Conservation (phyloP, 2,797 vertebrate species). For the Brachyalestes nurse region DNA sequence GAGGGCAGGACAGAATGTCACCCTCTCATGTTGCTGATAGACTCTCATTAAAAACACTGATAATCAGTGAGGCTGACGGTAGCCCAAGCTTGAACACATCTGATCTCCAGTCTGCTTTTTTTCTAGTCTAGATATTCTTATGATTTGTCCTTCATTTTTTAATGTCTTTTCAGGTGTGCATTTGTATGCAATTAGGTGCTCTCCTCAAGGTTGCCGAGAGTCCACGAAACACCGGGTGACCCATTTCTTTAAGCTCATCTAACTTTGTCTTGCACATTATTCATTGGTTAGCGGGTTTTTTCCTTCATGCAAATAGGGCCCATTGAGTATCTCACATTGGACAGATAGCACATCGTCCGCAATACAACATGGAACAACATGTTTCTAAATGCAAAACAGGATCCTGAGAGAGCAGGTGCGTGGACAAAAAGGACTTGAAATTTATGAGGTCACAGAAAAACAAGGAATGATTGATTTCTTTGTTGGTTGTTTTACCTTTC, state of each 20-base stretch:
- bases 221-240: not conserved
- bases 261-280: constrained; percentile 9
- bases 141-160: not conserved
- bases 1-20: constrained; percentile 41
- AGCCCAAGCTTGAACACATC: not conserved
- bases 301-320: constrained; percentile 22
- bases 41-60: constrained; percentile 32
- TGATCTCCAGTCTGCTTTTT: not conserved
- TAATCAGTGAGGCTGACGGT: constrained; percentile 22
- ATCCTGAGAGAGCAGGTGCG: constrained; percentile 1
- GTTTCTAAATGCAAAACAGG: constrained; percentile 18
- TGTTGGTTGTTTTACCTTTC: constrained; percentile 27
- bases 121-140: not conserved
- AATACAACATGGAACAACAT: constrained; percentile 7
- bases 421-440: constrained; percentile 44
- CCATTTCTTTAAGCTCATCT: constrained; percentile 21
- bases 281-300: not conserved
- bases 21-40: constrained; percentile 28
- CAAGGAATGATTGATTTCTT: constrained; percentile 44
- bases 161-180: constrained; percentile 2
- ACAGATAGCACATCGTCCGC: not conserved
- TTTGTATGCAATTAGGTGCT: constrained; percentile 29
- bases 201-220: constrained; percentile 15
- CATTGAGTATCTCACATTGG: not conserved
- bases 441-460: constrained; percentile 65